These are phyloP conservation scores for Calephelis virginiensis DNA, from an alignment of 1,140 invertebrate genomes.

Conservation along the genomic window DNA sequence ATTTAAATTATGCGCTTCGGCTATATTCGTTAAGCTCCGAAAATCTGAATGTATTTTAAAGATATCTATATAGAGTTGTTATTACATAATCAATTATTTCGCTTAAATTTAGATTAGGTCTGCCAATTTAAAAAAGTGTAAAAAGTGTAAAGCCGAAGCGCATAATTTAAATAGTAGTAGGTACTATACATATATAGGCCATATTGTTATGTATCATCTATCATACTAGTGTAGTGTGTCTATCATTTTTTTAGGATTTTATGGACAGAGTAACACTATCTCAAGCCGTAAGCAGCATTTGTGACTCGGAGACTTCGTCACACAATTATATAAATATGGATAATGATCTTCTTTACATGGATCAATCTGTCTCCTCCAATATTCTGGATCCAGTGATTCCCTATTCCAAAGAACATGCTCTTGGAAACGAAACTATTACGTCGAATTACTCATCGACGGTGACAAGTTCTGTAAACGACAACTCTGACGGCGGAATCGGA, in stretches of 20 bases:
- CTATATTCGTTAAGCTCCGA: too few relatives aligned
- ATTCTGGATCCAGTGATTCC: conserved; percentile 48
- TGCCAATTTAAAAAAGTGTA: too few relatives aligned
- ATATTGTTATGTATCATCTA: too few relatives aligned
- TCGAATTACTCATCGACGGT: conserved; percentile 47
- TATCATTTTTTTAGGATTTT: conserved; percentile 52
- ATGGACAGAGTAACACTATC: conserved; percentile 67
- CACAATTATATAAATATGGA: conserved; percentile 62
- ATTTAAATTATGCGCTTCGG: too few relatives aligned
- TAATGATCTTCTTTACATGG: conserved; percentile 67
- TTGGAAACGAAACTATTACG: conserved; percentile 51
- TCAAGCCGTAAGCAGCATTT: conserved; percentile 70
- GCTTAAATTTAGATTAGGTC: too few relatives aligned
- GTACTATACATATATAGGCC: too few relatives aligned
- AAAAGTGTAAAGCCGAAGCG: too few relatives aligned
- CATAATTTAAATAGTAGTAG: too few relatives aligned
- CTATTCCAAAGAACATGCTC: conserved; percentile 48
- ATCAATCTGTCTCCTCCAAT: conserved; percentile 56
- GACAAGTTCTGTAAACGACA: conserved; percentile 36
- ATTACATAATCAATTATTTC: too few relatives aligned
- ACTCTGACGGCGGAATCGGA: conserved; percentile 41
- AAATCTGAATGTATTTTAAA: too few relatives aligned
- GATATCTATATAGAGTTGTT: too few relatives aligned
- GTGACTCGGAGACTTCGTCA: conserved; percentile 51
- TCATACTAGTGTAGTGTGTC: too few relatives aligned